Evolutionary conservation across 1,140 invertebrate species (phyloP).

Genomic region (Phthorimaea operculella): DNA sequence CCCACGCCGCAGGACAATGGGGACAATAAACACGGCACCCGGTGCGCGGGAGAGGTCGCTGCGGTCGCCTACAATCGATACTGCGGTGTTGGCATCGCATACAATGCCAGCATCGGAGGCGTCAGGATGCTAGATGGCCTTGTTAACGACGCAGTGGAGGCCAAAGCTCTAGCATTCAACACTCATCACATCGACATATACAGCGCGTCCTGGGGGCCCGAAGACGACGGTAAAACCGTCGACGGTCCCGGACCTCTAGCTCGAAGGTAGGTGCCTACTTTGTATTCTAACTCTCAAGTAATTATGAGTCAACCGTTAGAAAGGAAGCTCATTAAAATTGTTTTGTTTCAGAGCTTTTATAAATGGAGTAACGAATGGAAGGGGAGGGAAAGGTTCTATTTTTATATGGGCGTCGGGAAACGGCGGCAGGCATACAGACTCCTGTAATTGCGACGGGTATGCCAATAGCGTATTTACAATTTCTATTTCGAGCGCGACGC

Average conservation of each 20-base stretch:
- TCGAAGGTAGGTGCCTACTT: conserved; percentile 71
- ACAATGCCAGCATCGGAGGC: conserved; percentile 91
- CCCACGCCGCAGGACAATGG: conserved; percentile 95
- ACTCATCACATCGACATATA: conserved; percentile 95
- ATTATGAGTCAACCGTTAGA: conserved; percentile 27
- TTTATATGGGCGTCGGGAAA: conserved; percentile 99
- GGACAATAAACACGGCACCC: conserved; percentile 92
- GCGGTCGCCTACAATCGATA: conserved; percentile 90
- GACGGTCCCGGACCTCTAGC: conserved; percentile 97
- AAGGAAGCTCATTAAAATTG: conserved; percentile 45
- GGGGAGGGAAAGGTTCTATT: conserved; percentile 95
- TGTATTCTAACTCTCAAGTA: conserved; percentile 27
- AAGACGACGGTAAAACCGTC: conserved; percentile 97
- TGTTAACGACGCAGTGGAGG: conserved; percentile 95
- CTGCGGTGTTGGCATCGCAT: conserved; percentile 93
- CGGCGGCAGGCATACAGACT: conserved; percentile 94
- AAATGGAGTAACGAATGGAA: conserved; percentile 92
- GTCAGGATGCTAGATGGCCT: conserved; percentile 95
- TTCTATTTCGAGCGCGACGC: conserved; percentile 95
- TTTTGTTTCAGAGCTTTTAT: conserved; percentile 82
- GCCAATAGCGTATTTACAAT: conserved; percentile 98
- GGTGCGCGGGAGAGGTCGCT: conserved; percentile 93
- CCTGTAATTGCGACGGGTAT: conserved; percentile 99
- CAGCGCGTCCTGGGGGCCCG: conserved; percentile 95
- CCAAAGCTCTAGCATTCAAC: conserved; percentile 89